A percentile compares a stretch with the other conserved stretches of the same genome.
Conservation (phyloP, 2,113 vertebrate species). For the Argyrosomus japonicus region DNA sequence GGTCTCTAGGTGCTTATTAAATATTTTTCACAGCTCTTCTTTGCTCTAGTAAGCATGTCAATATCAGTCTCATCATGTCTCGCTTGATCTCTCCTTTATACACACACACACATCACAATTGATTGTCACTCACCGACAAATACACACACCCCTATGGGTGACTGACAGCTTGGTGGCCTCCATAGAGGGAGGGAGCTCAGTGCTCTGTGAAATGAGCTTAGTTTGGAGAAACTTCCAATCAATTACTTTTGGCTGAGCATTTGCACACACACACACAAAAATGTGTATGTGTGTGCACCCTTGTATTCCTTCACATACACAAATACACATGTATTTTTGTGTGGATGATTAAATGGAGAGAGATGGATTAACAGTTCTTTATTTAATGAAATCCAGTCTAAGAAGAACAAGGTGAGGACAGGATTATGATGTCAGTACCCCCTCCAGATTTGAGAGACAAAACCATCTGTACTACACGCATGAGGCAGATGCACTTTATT, state of each 20-base stretch:
- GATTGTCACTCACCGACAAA: slow-evolving; percentile 50
- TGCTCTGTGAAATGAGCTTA: slow-evolving; percentile 76
- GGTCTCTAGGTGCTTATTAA: slow-evolving; percentile 64
- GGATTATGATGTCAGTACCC: background rate
- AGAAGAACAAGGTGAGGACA: slow-evolving; percentile 19
- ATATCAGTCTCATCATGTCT: slow-evolving; percentile 62
- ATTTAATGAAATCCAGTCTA: slow-evolving; percentile 54
- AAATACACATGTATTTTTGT: background rate
- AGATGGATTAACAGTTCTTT: slow-evolving; percentile 53
- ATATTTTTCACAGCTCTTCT: slow-evolving; percentile 59
- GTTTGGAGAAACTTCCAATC: slow-evolving; percentile 70
- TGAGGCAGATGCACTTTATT: background rate
- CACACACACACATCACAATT: slow-evolving; percentile 23
- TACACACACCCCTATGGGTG: slow-evolving; percentile 50
- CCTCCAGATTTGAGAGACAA: background rate
- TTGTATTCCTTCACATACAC: slow-evolving; percentile 6
- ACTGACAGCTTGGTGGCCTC: slow-evolving; percentile 69
- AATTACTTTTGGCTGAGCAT: slow-evolving; percentile 58
- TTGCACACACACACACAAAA: background rate
- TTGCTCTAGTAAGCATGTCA: slow-evolving; percentile 72
- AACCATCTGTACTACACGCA: background rate
- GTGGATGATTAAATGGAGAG: slow-evolving; percentile 26
- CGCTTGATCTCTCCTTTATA: slow-evolving; percentile 32
- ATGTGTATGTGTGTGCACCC: background rate
- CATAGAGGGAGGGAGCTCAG: slow-evolving; percentile 52